phyloP scores from a whole-genome alignment of 1,140 invertebrate genomes.

The Drosophila pseudoananassae region DNA sequence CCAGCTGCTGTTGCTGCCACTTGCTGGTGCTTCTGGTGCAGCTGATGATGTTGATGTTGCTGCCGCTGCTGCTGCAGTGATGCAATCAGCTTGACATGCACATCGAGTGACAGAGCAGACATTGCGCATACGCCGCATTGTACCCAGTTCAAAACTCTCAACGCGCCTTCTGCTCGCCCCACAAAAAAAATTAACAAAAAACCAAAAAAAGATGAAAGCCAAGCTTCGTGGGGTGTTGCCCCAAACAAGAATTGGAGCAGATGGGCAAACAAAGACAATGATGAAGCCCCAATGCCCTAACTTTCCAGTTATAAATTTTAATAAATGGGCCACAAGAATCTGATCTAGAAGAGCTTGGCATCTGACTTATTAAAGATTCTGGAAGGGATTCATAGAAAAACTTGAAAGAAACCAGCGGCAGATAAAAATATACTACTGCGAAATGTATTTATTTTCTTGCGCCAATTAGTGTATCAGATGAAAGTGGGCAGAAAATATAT shows the following conservation, averaged over 20 bases:
- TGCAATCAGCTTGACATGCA: constrained; percentile 78
- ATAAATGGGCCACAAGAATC: constrained; percentile 2
- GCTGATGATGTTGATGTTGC: constrained; percentile 25
- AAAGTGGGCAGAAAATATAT: background rate
- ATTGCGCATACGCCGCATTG: constrained; percentile 79
- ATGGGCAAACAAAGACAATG: constrained; percentile 16
- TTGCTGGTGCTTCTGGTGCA: constrained; percentile 8
- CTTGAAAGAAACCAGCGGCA: constrained; percentile 12
- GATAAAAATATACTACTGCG: constrained; percentile 24
- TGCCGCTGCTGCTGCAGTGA: constrained; percentile 46
- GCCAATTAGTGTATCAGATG: constrained; percentile 5
- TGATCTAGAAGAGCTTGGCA: constrained; percentile 9
- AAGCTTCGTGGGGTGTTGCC: constrained; percentile 26
- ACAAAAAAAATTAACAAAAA: background rate
- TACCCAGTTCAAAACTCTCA: constrained; percentile 50
- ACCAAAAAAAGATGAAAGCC: constrained; percentile 43
- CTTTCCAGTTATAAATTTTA: constrained; percentile 32
- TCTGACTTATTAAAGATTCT: background rate
- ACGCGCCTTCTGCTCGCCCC: constrained; percentile 1
- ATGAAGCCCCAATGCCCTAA: constrained; percentile 34
- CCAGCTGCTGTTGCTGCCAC: constrained; percentile 52
- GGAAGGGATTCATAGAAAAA: constrained; percentile 8
- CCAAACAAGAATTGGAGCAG: constrained; percentile 38
- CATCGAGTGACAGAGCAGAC: constrained; percentile 79
- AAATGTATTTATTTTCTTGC: background rate